Base-by-base conservation (phyloP, 1,140 invertebrate genomes). In the Diuraphis noxia region DNA sequence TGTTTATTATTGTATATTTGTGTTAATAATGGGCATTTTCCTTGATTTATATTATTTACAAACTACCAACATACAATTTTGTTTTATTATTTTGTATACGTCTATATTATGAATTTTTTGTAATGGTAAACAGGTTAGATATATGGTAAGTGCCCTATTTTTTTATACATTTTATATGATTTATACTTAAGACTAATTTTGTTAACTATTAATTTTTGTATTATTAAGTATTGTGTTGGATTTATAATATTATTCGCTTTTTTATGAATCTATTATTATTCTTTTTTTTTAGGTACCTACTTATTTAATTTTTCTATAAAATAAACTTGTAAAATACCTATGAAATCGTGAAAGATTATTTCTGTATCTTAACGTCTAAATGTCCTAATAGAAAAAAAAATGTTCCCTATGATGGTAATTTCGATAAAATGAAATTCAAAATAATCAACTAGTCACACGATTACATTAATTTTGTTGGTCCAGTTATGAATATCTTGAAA, bases 141-240 rank as follows among this genome's bases (percentile, higher is more conserved):
- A 49, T 91, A 91, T 91, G 89, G 89, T 91, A 91, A 91, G 89
- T 91, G 89, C 89, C 89, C 89, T 52, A 91, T 91, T 91, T 91
- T 91, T 91, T 91, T 91, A 91, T 91, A 91, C 89, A 91, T 91
- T 91, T 91, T 91, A 91, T 91, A 91, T 82, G 89, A 91, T 82
- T 82, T 91, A 91, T 91, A 91, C 89, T 91, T 91, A 91, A 91
- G 89, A 91, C 89, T 82, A 52, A 91, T 91, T 91, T 91, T 91
- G 89, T 91, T 91, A 91, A 91, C 89, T 91, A 91, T 91, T 91
- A 91, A 91, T 91, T 91, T 89, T 91, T 91, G 77, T 91, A 91
- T 91, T 90, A 91, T 91, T 91, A 91, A 91, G 89, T 82, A 82
- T 91, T 91, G 89, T 91, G 89, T 91, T 91, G 89, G 89, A 91